Evolutionary conservation across 1,140 invertebrate species (phyloP), one percentile per base, ranked within the genome.

Genomic region (Hirudo medicinalis): DNA sequence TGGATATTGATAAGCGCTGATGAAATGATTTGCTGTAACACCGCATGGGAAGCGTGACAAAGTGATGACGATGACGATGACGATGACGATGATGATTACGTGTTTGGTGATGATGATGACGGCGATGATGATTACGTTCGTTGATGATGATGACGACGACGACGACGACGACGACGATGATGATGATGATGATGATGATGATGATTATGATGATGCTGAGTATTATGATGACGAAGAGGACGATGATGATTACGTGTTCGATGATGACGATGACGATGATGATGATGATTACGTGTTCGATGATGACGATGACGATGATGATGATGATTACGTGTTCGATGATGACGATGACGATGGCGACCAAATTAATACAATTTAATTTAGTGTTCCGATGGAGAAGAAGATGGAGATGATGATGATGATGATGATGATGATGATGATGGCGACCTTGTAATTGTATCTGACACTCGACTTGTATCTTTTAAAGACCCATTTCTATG

Each of bases 221-320:
- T 4, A 68, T 32, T 4, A 68, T 32, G 67, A 68, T n/a, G 36
- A 68, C 9, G n/a, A 68, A 6, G 27, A 68, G 4, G 27, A 68
- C 19, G 67, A 68, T 40, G 67, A 68, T 68, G 67, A 68, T 68
- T n/a, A n/a, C n/a, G n/a, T n/a, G n/a, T n/a, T n/a, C n/a, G 67
- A 68, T 40, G 67, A 32, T 68, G 67, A 68, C 11, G 36, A 68
- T 68, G 67, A 68, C 67, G 36, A 68, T 29, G 36, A 68, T 43
- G 2, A 32, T 68, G 36, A 68, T n/a, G 27, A 32, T 68, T 3
- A 68, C 19, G 67, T 32, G 22, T 6, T 63, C n/a, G 57, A 63
- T 27, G 57, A 63, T 20, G 57, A 63, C 19, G 57, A n/a, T 20
- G 57, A 63, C 19, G 57, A 63, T 20, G 57, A 5, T 63, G 19